Conservation (phyloP, 2,888 invertebrate species). For the Linnaemya tessellans region DNA sequence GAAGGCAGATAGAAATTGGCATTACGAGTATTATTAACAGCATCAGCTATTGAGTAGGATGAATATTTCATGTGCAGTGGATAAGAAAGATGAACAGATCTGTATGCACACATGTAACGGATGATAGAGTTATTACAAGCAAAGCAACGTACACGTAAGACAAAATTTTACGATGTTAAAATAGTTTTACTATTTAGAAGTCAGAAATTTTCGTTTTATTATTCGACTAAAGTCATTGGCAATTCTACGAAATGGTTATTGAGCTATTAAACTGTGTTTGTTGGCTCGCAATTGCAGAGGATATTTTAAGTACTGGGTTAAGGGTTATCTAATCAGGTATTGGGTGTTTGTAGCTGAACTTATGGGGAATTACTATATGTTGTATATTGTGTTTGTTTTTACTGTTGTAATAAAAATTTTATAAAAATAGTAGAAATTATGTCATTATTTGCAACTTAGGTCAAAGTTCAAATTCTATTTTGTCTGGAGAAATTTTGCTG, state of each 20-base stretch:
- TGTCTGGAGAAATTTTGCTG: too few relatives aligned
- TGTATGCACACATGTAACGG: conserved; percentile 3
- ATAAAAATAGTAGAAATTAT: too few relatives aligned
- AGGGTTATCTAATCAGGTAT: neutral
- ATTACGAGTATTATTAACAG: conserved; percentile 51
- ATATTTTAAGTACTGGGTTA: neutral
- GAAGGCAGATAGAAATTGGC: conserved; percentile 43
- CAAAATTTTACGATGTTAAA: neutral
- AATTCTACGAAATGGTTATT: conserved; percentile 7
- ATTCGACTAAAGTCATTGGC: neutral
- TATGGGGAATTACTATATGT: neutral
- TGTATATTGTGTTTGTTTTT: too few relatives aligned
- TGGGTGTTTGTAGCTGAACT: too few relatives aligned
- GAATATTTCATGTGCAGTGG: conserved; percentile 17
- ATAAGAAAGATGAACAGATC: conserved; percentile 30
- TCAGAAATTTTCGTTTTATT: neutral
- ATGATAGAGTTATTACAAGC: conserved; percentile 57
- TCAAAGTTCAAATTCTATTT: too few relatives aligned
- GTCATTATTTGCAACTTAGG: too few relatives aligned
- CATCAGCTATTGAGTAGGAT: conserved; percentile 61
- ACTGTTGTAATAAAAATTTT: too few relatives aligned
- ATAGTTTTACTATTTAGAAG: neutral
- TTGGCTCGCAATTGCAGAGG: neutral
- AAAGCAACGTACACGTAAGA: neutral
- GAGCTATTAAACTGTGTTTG: neutral